A percentile compares a stretch with the other conserved stretches of the same genome.
Conservation (phyloP, 2,797 vertebrate genomes). For the Margarornis squamiger region DNA sequence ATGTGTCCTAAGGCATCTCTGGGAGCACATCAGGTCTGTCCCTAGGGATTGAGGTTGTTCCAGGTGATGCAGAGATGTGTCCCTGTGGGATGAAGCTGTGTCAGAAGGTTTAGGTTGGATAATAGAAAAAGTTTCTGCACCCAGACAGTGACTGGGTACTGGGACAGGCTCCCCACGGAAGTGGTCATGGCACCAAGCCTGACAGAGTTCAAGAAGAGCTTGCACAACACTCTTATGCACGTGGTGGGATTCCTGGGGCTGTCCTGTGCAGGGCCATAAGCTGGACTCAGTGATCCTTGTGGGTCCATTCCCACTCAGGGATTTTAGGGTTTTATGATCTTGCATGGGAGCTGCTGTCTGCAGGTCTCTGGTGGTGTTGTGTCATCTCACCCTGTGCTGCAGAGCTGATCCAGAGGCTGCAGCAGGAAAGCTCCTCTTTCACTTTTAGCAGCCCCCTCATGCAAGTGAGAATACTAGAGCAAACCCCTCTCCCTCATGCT, state of each 20-base stretch:
- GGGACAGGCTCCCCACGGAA: neutral
- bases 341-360: neutral
- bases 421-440: neutral
- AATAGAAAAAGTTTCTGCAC: neutral
- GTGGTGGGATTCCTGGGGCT: neutral
- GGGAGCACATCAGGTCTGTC: fast-evolving
- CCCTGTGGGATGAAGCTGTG: neutral
- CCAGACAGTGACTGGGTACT: neutral
- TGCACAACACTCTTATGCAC: neutral
- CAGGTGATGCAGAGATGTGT: neutral
- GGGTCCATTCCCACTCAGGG: neutral
- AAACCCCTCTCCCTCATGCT: neutral
- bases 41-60: neutral
- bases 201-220: neutral
- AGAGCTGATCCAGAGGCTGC: neutral
- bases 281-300: neutral
- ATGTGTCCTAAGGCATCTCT: neutral
- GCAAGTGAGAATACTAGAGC: neutral
- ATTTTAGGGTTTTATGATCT: neutral
- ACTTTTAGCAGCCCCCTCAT: neutral
- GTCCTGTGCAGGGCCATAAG: neutral
- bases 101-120: neutral
- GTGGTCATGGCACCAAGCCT: neutral
- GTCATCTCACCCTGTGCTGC: neutral
- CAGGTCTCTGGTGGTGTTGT: neutral